A percentile compares a stretch with the other conserved stretches of the same genome.
phyloP scores from a whole-genome alignment of 2,797 vertebrate genomes.

The Sebastes matsubarae region DNA sequence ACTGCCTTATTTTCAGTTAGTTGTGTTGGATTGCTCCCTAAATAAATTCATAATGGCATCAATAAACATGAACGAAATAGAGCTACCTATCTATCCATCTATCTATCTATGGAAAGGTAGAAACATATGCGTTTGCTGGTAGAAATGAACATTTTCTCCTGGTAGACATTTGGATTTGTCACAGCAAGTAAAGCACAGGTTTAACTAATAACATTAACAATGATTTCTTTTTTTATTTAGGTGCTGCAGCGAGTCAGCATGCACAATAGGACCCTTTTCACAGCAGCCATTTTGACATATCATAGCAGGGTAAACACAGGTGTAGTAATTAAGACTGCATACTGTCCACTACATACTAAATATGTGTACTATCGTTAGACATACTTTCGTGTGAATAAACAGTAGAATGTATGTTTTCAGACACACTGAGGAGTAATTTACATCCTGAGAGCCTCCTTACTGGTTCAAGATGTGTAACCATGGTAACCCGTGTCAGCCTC shows the following conservation, averaged over 20 bases:
- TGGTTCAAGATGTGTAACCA: neutral
- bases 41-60: neutral
- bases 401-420: neutral
- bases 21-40: neutral
- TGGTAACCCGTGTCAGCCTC: neutral
- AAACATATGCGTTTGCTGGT: too few relatives aligned
- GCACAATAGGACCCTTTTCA: too few relatives aligned
- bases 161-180: too few relatives aligned
- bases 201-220: too few relatives aligned
- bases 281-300: too few relatives aligned
- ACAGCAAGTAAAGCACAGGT: too few relatives aligned
- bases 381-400: neutral
- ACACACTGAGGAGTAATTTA: neutral
- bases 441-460: neutral
- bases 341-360: neutral
- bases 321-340: neutral
- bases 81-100: neutral
- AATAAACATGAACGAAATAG: neutral
- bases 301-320: too few relatives aligned
- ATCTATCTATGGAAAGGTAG: neutral
- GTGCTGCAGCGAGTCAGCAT: too few relatives aligned
- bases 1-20: neutral
- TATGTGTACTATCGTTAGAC: neutral
- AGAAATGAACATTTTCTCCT: accelerated
- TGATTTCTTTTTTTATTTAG: too few relatives aligned